Conservation (phyloP, 2,888 invertebrate species). For the Campaea margaritaria region DNA sequence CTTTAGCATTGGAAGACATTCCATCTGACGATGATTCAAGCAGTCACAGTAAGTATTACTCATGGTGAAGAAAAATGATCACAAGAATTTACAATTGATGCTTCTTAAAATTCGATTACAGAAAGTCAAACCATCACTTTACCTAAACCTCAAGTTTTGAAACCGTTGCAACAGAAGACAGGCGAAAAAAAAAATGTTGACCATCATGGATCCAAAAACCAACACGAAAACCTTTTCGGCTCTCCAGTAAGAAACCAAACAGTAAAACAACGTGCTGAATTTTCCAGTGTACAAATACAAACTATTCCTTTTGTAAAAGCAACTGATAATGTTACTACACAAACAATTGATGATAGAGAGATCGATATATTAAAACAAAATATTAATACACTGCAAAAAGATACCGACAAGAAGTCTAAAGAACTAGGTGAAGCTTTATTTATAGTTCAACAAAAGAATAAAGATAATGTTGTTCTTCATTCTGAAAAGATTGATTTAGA, state of each 20-base stretch:
- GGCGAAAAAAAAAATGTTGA: conserved; percentile 32
- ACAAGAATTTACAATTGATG: background rate
- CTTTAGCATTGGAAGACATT: conserved; percentile 64
- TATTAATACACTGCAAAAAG: conserved; percentile 49
- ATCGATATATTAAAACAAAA: conserved; percentile 47
- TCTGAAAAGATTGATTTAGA: conserved; percentile 68
- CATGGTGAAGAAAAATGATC: background rate
- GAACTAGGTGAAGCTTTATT: conserved; percentile 66
- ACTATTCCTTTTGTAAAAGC: conserved; percentile 47
- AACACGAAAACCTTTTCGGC: conserved; percentile 15
- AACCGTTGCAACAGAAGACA: conserved; percentile 38
- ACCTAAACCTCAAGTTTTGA: conserved; percentile 59
- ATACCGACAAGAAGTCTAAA: conserved; percentile 57
- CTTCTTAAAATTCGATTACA: conserved; percentile 49
- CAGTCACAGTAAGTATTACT: conserved; percentile 58
- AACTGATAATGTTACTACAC: conserved; percentile 51
- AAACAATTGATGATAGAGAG: conserved; percentile 61
- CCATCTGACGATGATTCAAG: conserved; percentile 68
- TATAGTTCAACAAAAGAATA: conserved; percentile 65
- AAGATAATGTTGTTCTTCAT: conserved; percentile 64
- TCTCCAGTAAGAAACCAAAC: conserved; percentile 25
- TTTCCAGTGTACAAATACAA: conserved; percentile 56
- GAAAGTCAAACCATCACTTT: conserved; percentile 70
- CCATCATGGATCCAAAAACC: conserved; percentile 17
- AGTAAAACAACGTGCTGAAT: conserved; percentile 30